Conservation (phyloP, 2,113 vertebrate genomes). For the Apeltes quadracus region DNA sequence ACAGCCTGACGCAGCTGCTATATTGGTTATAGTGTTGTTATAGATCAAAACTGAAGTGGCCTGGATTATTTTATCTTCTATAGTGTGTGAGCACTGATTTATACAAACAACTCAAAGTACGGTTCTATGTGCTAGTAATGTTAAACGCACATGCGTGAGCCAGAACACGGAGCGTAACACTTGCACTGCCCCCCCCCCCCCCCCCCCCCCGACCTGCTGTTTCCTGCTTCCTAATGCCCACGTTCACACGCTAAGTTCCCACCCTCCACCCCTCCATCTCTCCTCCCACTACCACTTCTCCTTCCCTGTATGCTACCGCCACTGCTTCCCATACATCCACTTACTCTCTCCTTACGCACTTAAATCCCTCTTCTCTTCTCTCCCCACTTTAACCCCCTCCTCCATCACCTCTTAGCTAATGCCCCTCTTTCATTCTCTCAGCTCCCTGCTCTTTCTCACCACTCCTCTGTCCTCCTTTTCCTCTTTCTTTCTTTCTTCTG, state of each 20-base stretch:
- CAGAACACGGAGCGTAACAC: slow-evolving; percentile 18
- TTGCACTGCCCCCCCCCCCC: slow-evolving; percentile 29
- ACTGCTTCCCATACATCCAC: slow-evolving; percentile 19
- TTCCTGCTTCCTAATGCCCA: slow-evolving; percentile 60
- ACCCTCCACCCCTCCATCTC: slow-evolving; percentile 23
- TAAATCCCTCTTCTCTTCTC: slow-evolving; percentile 26
- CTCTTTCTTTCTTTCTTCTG: neutral
- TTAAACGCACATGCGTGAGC: slow-evolving; percentile 6
- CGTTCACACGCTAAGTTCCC: slow-evolving; percentile 57
- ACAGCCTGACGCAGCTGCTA: neutral
- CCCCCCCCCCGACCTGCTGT: slow-evolving; percentile 47
- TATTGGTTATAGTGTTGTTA: neutral
- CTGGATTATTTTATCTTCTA: too few relatives aligned
- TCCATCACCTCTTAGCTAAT: slow-evolving; percentile 17
- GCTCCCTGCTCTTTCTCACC: slow-evolving; percentile 8
- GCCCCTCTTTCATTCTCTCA: slow-evolving; percentile 25
- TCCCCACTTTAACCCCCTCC: slow-evolving; percentile 23
- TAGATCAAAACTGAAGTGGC: neutral
- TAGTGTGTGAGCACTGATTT: neutral
- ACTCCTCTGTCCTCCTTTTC: neutral
- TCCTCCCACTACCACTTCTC: slow-evolving; percentile 24
- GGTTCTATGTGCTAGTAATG: slow-evolving; percentile 3
- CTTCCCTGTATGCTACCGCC: slow-evolving; percentile 26
- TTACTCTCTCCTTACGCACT: slow-evolving; percentile 33
- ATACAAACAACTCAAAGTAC: slow-evolving; percentile 1